Base-by-base conservation (phyloP, 2,888 invertebrate species). In the Watsonalla cultraria region DNA sequence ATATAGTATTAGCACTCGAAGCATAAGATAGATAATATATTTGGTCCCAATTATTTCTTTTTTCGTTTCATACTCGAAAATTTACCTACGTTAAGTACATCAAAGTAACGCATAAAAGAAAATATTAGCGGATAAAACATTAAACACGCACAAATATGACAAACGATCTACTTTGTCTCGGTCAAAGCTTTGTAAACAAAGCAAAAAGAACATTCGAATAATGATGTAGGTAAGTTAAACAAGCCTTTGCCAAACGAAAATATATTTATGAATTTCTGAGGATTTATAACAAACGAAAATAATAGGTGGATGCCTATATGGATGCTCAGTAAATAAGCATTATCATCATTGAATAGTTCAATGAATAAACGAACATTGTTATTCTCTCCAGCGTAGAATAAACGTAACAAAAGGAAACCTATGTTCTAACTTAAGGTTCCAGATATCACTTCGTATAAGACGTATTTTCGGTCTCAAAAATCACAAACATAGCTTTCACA, bases 151-250 rank as follows among this genome's bases (percentile, higher is more conserved):
- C 63, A 66, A 66, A 67, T 57, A 64, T 65, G 62, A 61, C 61
- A 65, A 63, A 55, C 47, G 57, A 54, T 37, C 61, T 53, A 51
- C 62, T 71, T 68, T 72, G 55, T 53, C 57, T 62, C 58, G 56
- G 59, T 61, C 62, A 59, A 56, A 61, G 61, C 59, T 61, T 68
- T 63, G 56, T 61, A 67, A 68, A 69, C 64, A 70, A 64, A 67
- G 61, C 42, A 54, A 61, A 65, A 58, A 33, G 60, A 63, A 56
- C 52, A 60, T 55, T 60, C 60, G 54, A 56, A 60, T 69, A 72
- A 68, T 62, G 57, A 67, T 61, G 56, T 54, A 47, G 59, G 24
- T 11, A 37, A 51, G 47, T 15, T 39, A 35, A 39, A 54, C 42
- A 50, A 51, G 51, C 37, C 33, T 33, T 35, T 35, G 52, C 49